Conservation (phyloP, 2,797 vertebrate species). For the Coracias cyanogaster region DNA sequence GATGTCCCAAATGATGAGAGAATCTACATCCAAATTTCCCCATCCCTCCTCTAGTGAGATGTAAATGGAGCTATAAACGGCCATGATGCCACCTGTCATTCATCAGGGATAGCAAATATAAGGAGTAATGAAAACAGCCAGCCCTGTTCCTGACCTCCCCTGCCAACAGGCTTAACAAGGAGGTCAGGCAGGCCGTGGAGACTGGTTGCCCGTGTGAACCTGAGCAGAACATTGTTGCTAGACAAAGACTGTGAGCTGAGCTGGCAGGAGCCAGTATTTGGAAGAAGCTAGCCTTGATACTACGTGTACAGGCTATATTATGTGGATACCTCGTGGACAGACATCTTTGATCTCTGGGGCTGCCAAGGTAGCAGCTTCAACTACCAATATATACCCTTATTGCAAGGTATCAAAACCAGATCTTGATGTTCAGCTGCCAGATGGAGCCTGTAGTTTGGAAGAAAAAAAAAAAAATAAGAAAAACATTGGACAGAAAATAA, state of each 20-base stretch:
- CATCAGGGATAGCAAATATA: neutral
- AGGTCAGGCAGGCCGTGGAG: neutral
- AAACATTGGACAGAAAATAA: conserved; percentile 16
- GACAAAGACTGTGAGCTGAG: neutral
- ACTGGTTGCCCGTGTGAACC: neutral
- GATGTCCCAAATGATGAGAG: neutral
- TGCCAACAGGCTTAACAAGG: neutral
- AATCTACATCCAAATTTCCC: neutral
- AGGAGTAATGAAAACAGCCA: neutral
- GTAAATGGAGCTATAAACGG: neutral
- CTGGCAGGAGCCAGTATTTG: neutral
- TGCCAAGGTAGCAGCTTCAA: neutral
- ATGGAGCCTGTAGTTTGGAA: neutral
- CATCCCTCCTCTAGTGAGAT: neutral
- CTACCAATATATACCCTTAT: rapidly evolving
- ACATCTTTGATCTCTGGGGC: neutral
- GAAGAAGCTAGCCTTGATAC: neutral
- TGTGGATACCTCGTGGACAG: no score
- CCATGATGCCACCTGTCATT: neutral
- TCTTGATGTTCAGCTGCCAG: neutral
- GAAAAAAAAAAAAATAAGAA: no score
- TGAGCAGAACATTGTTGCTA: neutral
- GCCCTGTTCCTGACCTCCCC: neutral
- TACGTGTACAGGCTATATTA: rapidly evolving
- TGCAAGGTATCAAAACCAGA: neutral